These are phyloP conservation scores for Pelecanoides urinatrix DNA, from an alignment of 2,113 vertebrate species.

Conservation along the genomic window DNA sequence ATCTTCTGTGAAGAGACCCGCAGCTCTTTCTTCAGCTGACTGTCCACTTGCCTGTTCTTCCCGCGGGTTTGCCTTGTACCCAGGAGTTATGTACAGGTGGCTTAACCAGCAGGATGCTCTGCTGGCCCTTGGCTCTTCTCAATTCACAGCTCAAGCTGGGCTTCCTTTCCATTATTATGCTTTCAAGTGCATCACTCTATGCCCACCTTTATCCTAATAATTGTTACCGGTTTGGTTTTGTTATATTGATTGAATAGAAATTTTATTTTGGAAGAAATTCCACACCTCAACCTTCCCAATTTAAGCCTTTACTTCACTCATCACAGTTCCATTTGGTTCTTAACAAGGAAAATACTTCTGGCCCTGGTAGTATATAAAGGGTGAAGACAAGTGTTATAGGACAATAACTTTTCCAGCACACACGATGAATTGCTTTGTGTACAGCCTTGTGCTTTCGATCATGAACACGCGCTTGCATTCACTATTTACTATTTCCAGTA, in stretches of 20 bases:
- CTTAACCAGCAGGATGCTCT: background rate
- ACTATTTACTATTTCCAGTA: background rate
- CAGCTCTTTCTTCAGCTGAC: background rate
- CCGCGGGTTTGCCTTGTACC: too few relatives aligned
- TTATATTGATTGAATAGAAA: background rate
- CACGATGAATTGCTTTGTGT: accelerated
- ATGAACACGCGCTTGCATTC: accelerated
- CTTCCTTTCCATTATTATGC: background rate
- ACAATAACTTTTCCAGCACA: too few relatives aligned
- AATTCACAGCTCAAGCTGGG: background rate
- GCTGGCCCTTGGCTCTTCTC: background rate
- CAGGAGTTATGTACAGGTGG: accelerated
- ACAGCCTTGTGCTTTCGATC: background rate
- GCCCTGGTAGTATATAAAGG: too few relatives aligned
- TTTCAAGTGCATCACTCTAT: background rate
- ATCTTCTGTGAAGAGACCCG: background rate
- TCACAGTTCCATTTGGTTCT: background rate
- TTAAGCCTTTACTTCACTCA: background rate
- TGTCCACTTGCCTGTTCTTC: background rate
- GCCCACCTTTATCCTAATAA: background rate
- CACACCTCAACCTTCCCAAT: background rate
- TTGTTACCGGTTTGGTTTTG: too few relatives aligned
- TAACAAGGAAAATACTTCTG: background rate
- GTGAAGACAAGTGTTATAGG: background rate
- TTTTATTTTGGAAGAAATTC: background rate